Evolutionary conservation across 2,113 vertebrate genomes (phyloP), one percentile per base, ranked within the genome.

Genomic region (Nymphicus hollandicus): DNA sequence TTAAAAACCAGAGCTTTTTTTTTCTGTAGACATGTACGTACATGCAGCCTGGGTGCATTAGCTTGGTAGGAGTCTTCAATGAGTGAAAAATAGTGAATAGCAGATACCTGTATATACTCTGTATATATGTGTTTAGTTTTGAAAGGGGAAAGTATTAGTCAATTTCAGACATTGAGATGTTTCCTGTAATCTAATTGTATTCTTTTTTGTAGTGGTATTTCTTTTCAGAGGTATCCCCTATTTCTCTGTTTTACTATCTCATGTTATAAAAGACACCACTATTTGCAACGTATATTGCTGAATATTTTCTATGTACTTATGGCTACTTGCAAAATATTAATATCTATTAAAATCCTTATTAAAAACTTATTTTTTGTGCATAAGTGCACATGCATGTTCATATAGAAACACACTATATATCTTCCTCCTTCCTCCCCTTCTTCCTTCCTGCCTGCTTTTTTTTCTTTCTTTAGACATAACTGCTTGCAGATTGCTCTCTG

Each of bases 401-500:
- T 60, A 35, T 1, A 68, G 19, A 68, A 96, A 46, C 17, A 60
- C 0, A 5, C 7, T 28, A 11, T 50, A 2, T 33, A 39, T 53
- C 25, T 73, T 47, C 25, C 20, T 66, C 13, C 35, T 81, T 88
- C 9, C 28, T 56, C 39, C 17, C 24, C 24, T 55, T 15, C 31
- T 58, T 58, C 56, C 13, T 23, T 35, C 60, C 10, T 61, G 15
- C 27, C 37, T 49, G 13, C 18, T 14, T 70, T 47, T 46, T 22
- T 81, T 31, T 24, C 44, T 71, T 70, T 60, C 43, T 66, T 91
- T n/a, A 56, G n/a, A 88, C 9, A 43, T 85, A 91, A 89, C 35
- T 66, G 29, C 49, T 88, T 95, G 73, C 85, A 95, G 83, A 84
- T 76, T 94, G 27, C 64, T 90, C 37, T 88, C 69, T 61, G 74